These are phyloP conservation scores for Silurus glanis DNA, from an alignment of 2,113 vertebrate species.

Conservation along the genomic window DNA sequence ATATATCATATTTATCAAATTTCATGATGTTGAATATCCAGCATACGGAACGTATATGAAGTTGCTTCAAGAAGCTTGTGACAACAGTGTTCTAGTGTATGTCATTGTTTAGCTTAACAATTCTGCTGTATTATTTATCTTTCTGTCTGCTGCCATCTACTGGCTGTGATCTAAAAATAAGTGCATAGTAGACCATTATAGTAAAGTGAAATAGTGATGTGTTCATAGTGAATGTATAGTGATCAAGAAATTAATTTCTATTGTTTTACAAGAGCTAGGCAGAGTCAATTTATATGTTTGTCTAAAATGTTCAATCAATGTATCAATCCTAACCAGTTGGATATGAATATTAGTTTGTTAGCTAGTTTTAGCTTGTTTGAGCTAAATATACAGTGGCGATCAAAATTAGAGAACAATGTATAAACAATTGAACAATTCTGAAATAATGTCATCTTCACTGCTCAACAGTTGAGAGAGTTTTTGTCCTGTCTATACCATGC, in stretches of 20 bases:
- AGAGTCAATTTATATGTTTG: no score
- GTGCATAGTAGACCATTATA: neutral
- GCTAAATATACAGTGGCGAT: no score
- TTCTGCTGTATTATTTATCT: neutral
- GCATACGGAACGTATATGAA: neutral
- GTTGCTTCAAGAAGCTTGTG: neutral
- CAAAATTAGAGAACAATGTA: no score
- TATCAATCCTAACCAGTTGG: no score
- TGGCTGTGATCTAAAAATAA: neutral
- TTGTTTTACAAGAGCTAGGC: neutral
- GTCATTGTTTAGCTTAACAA: neutral
- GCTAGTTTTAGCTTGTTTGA: neutral
- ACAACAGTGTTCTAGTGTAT: neutral
- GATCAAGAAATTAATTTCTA: neutral
- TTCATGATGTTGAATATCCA: neutral
- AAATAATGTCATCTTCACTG: no score
- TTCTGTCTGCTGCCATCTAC: constrained; percentile 6
- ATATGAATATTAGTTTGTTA: no score
- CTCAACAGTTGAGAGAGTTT: no score
- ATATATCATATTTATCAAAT: neutral
- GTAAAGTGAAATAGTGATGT: neutral
- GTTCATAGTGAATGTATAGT: neutral
- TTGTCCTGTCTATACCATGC: no score
- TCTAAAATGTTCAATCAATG: no score
- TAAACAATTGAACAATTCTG: no score